Evolutionary conservation across 1,140 invertebrate species (phyloP).

Genomic region (Solen grandis): DNA sequence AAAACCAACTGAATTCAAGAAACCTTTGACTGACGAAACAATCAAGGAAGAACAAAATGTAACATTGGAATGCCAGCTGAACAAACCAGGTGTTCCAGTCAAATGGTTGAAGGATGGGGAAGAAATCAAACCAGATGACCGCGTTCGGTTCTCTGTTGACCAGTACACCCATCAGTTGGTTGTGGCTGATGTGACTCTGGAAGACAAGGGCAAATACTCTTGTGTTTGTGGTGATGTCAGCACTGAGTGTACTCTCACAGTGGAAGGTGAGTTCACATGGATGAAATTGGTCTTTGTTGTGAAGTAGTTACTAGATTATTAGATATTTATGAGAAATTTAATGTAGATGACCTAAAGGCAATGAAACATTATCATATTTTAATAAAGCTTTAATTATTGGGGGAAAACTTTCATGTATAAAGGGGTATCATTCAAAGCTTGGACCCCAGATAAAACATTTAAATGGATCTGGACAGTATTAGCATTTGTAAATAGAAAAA

Average conservation of each 20-base stretch:
- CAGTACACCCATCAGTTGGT: conserved; percentile 64
- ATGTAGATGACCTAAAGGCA: too few relatives aligned
- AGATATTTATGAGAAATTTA: too few relatives aligned
- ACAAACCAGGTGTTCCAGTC: conserved; percentile 72
- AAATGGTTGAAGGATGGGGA: conserved; percentile 81
- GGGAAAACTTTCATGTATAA: too few relatives aligned
- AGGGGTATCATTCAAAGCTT: too few relatives aligned
- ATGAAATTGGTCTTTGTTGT: too few relatives aligned
- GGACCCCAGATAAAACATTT: too few relatives aligned
- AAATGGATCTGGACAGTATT: too few relatives aligned
- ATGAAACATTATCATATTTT: too few relatives aligned
- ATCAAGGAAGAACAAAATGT: conserved; percentile 70
- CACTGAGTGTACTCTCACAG: conserved; percentile 60
- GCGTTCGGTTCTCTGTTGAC: conserved; percentile 77
- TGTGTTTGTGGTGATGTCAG: conserved; percentile 67
- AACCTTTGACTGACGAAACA: conserved; percentile 68
- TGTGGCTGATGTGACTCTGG: conserved; percentile 61
- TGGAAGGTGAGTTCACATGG: conserved; percentile 63
- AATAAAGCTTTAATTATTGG: too few relatives aligned
- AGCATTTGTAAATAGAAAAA: too few relatives aligned
- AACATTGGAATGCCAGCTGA: conserved; percentile 76
- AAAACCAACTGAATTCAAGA: conserved; percentile 71
- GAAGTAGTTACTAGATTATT: too few relatives aligned
- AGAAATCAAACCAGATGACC: conserved; percentile 63
- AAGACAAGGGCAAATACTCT: conserved; percentile 70